Percentiles rank a stretch among this genome's conserved stretches.
phyloP scores from a whole-genome alignment of 2,113 vertebrate genomes.

The Sander lucioperca region DNA sequence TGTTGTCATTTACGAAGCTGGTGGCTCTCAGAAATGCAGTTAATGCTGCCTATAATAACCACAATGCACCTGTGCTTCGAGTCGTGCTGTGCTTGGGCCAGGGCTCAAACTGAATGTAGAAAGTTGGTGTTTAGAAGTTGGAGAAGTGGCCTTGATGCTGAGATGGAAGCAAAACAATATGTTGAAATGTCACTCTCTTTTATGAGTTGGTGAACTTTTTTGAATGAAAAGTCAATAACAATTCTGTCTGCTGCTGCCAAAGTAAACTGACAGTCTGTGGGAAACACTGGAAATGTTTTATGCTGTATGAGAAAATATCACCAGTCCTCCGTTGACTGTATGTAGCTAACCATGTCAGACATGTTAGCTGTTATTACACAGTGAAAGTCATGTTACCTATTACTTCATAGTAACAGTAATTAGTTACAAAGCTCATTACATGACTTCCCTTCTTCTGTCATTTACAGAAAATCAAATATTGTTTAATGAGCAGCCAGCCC shows the following conservation, averaged over 20 bases:
- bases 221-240: conserved; percentile 59
- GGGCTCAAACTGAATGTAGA: neutral
- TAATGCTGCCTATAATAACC: neutral
- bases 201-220: conserved; percentile 22
- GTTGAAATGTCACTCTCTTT: conserved; percentile 8
- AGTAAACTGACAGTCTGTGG: conserved; percentile 61
- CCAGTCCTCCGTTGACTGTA: neutral
- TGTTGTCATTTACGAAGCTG: neutral
- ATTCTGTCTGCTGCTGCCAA: conserved; percentile 55
- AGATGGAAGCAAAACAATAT: conserved; percentile 8
- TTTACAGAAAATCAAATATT: neutral
- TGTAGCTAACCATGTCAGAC: neutral
- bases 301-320: conserved; percentile 45
- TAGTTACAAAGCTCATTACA: neutral
- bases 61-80: neutral
- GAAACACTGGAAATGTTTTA: conserved; percentile 50
- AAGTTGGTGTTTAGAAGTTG: neutral
- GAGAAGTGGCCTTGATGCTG: neutral
- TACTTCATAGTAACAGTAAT: neutral
- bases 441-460: neutral
- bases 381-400: neutral
- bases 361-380: neutral
- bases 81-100: neutral
- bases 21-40: neutral
- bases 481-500: neutral